Percentiles rank a stretch among this genome's conserved stretches.
Evolutionary conservation across 2,113 vertebrate species (phyloP).

Genomic region (Ascaphus truei): DNA sequence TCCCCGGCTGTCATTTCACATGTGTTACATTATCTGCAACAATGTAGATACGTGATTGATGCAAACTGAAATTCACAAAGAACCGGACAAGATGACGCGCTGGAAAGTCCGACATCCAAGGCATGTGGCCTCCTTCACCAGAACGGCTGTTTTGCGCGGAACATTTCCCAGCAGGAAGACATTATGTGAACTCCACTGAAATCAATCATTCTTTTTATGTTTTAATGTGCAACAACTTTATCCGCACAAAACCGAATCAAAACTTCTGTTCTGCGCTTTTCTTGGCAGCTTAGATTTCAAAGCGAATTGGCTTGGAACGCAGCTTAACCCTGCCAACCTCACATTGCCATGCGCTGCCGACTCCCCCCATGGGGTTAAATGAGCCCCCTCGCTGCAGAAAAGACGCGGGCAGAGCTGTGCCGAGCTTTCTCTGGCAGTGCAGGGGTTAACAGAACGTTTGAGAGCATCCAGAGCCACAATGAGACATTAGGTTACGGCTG

Average conservation of each 20-base stretch:
- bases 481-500: no score
- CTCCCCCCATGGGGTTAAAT: no score
- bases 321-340: not conserved
- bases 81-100: not conserved
- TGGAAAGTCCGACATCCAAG: not conserved
- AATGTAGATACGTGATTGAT: not conserved
- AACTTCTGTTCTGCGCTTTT: not conserved
- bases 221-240: slow-evolving; percentile 16
- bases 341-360: no score
- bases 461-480: no score
- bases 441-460: no score
- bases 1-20: not conserved
- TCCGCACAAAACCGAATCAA: not conserved
- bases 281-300: slow-evolving; percentile 5
- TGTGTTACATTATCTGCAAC: not conserved
- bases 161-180: slow-evolving; percentile 27
- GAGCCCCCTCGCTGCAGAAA: no score
- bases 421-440: no score
- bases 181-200: not conserved
- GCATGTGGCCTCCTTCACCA: not conserved
- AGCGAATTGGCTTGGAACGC: not conserved
- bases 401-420: no score
- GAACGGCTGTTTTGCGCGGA: not conserved
- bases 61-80: not conserved
- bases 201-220: slow-evolving; percentile 6